phyloP scores from a whole-genome alignment of 2,888 invertebrate genomes.

The Cremastinae sp. region DNA sequence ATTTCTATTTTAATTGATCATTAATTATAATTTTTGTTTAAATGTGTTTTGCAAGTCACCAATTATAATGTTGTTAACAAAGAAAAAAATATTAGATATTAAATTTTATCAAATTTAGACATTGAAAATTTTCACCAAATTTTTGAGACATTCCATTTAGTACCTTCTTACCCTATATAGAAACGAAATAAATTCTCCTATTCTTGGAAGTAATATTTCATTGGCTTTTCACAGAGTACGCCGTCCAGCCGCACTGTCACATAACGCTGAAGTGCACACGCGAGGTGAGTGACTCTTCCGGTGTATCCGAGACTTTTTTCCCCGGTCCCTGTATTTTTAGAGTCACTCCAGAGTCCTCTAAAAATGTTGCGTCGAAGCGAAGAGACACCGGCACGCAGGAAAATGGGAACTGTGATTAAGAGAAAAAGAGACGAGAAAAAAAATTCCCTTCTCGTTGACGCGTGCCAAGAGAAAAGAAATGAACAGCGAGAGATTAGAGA shows the following conservation, averaged over 20 bases:
- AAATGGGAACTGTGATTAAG: slow-evolving; percentile 11
- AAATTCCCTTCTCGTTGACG: slow-evolving; percentile 37
- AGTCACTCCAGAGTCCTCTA: slow-evolving; percentile 55
- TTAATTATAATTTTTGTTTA: too few relatives aligned
- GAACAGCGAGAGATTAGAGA: slow-evolving; percentile 5
- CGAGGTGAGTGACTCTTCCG: slow-evolving; percentile 85
- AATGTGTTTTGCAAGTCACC: too few relatives aligned
- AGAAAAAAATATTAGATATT: too few relatives aligned
- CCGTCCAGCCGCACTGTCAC: slow-evolving; percentile 92
- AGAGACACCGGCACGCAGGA: slow-evolving; percentile 7
- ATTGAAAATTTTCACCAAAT: too few relatives aligned
- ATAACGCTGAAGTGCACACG: slow-evolving; percentile 95
- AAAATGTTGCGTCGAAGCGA: slow-evolving; percentile 44
- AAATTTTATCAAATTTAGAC: too few relatives aligned
- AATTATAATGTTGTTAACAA: too few relatives aligned
- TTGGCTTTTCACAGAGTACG: slow-evolving; percentile 77
- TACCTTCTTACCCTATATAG: too few relatives aligned
- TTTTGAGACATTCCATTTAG: too few relatives aligned
- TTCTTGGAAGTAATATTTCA: slow-evolving; percentile 9
- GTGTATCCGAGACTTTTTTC: slow-evolving; percentile 50
- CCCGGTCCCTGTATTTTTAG: slow-evolving; percentile 70
- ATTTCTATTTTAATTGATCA: too few relatives aligned
- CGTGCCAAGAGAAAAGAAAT: slow-evolving; percentile 45
- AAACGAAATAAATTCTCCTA: background rate
- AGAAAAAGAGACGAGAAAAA: slow-evolving; percentile 48